Percentiles rank a stretch among this genome's conserved stretches.
These are phyloP conservation scores for Thaumetopoea pityocampa DNA, from an alignment of 1,140 invertebrate genomes.

Conservation along the genomic window DNA sequence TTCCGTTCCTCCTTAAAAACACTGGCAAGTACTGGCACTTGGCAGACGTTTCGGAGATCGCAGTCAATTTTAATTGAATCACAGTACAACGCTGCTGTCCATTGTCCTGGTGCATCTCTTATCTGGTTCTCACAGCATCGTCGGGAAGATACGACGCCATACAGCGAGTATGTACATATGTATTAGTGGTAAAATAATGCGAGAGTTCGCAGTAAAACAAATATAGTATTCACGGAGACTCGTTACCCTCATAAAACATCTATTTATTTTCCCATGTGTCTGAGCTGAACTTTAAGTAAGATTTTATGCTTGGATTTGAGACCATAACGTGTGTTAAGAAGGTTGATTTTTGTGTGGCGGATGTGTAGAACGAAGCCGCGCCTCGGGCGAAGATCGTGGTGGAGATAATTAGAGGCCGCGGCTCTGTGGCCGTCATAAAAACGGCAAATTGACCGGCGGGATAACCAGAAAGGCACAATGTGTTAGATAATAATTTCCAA, in stretches of 20 bases:
- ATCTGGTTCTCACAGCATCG: too few species aligned
- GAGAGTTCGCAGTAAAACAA: constrained; percentile 52
- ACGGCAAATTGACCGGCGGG: constrained; percentile 75
- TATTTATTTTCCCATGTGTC: constrained; percentile 67
- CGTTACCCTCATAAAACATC: constrained; percentile 51
- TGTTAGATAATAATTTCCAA: constrained; percentile 76
- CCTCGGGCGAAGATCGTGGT: constrained; percentile 64
- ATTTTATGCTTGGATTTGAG: constrained; percentile 20
- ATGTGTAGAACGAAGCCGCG: constrained; percentile 26
- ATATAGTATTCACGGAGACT: constrained; percentile 62
- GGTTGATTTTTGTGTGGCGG: constrained; percentile 21
- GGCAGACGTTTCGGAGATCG: too few species aligned
- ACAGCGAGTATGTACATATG: not conserved
- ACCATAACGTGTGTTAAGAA: constrained; percentile 27
- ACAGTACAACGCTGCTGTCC: too few species aligned
- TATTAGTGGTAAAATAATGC: constrained; percentile 7
- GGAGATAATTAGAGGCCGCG: constrained; percentile 72
- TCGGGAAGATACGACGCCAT: too few species aligned
- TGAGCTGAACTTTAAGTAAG: constrained; percentile 26
- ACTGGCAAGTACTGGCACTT: too few species aligned
- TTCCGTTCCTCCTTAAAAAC: too few species aligned
- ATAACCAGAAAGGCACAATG: constrained; percentile 75
- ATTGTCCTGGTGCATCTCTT: too few species aligned
- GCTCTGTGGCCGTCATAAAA: constrained; percentile 72
- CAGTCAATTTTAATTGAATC: too few species aligned